These are phyloP conservation scores for Xiphophorus hellerii DNA, from an alignment of 2,113 vertebrate genomes.

Conservation along the genomic window DNA sequence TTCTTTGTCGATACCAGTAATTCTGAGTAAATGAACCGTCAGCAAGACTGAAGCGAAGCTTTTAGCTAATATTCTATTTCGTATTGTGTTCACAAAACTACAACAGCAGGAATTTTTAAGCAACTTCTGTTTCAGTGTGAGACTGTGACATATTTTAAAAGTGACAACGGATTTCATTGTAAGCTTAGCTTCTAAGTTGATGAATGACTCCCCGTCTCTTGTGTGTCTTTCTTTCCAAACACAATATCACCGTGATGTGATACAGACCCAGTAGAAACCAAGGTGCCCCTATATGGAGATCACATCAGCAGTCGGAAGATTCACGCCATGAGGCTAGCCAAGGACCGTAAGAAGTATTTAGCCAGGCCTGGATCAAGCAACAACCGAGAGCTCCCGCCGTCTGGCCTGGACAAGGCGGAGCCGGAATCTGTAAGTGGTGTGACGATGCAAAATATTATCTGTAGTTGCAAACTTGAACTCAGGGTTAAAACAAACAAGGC, in stretches of 20 bases:
- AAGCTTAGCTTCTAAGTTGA: neutral
- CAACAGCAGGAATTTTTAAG: neutral
- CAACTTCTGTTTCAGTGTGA: neutral
- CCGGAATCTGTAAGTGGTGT: constrained; percentile 86
- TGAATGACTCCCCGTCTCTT: neutral
- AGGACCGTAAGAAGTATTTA: constrained; percentile 86
- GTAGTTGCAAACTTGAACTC: neutral
- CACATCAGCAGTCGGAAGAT: constrained; percentile 85
- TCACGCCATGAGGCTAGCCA: constrained; percentile 85
- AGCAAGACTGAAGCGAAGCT: neutral
- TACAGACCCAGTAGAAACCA: constrained; percentile 82
- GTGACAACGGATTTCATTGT: neutral
- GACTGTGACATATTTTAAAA: neutral
- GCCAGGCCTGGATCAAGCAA: constrained; percentile 80
- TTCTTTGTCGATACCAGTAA: constrained; percentile 30
- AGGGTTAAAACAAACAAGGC: neutral
- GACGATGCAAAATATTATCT: neutral
- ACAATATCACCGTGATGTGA: constrained; percentile 80
- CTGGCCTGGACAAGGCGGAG: constrained; percentile 85
- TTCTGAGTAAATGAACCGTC: constrained; percentile 19
- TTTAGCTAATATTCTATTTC: neutral
- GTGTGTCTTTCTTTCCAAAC: constrained; percentile 25
- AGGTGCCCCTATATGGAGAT: constrained; percentile 80
- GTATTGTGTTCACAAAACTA: neutral
- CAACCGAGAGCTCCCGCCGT: constrained; percentile 80